These are phyloP conservation scores for Carpatolechia fugitivella DNA, from an alignment of 2,888 invertebrate species.

Conservation along the genomic window DNA sequence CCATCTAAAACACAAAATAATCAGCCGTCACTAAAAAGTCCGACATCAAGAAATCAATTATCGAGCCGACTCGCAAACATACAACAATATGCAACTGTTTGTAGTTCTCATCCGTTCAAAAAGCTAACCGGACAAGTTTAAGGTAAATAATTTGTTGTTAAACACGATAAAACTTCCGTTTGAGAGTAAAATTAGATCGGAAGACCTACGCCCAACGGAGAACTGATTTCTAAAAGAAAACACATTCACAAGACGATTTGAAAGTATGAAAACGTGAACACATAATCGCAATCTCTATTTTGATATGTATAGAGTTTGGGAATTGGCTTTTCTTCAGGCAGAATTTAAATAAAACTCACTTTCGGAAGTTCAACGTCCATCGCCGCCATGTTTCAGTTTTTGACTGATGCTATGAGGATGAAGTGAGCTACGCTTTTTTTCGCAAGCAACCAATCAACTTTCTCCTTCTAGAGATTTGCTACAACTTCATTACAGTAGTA, in stretches of 20 bases:
- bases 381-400: slow-evolving; percentile 80
- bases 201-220: slow-evolving; percentile 8
- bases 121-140: background rate
- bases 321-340: slow-evolving; percentile 19
- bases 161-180: slow-evolving; percentile 8
- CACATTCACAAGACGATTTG: background rate
- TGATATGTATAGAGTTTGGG: background rate
- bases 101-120: background rate
- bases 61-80: background rate
- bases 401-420: slow-evolving; percentile 49
- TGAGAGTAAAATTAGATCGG: slow-evolving; percentile 1
- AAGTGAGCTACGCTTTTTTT: slow-evolving; percentile 29
- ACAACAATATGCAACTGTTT: slow-evolving; percentile 1
- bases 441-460: slow-evolving; percentile 17
- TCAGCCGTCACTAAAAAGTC: slow-evolving; percentile 13
- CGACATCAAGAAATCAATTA: no score
- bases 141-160: slow-evolving; percentile 1
- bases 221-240: slow-evolving; percentile 12
- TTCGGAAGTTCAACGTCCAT: slow-evolving; percentile 70
- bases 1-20: slow-evolving; percentile 49
- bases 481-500: slow-evolving; percentile 36
- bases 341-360: slow-evolving; percentile 51
- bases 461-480: background rate
- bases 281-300: background rate
- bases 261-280: background rate